A percentile compares a stretch with the other conserved stretches of the same genome.
Evolutionary conservation across 2,113 vertebrate species (phyloP).

Genomic region (Rostratula benghalensis): DNA sequence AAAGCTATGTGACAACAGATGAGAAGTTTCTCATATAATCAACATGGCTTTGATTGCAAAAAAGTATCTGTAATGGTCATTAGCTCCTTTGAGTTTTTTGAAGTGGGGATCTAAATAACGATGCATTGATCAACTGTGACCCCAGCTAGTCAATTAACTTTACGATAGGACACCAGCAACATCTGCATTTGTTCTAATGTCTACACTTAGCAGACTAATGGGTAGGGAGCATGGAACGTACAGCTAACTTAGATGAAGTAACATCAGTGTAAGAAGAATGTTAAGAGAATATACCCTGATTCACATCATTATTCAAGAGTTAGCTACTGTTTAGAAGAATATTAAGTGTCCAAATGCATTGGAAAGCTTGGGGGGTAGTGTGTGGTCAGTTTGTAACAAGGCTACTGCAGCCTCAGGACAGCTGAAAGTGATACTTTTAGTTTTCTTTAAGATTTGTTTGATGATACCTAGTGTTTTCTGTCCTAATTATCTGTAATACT

Average conservation of each 20-base stretch:
- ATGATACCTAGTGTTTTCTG: neutral
- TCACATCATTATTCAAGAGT: neutral
- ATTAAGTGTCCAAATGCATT: neutral
- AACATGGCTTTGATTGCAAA: neutral
- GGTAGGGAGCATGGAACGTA: neutral
- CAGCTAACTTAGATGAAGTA: neutral
- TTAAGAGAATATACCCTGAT: neutral
- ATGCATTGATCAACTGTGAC: neutral
- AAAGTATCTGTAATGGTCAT: neutral
- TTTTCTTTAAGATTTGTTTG: neutral
- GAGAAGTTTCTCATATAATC: neutral
- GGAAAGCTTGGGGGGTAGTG: neutral
- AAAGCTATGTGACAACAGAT: neutral
- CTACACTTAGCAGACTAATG: rapidly evolving
- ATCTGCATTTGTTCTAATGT: neutral
- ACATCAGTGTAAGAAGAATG: neutral
- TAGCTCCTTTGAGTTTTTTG: neutral
- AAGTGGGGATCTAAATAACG: neutral
- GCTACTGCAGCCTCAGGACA: neutral
- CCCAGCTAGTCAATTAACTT: neutral
- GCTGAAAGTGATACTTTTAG: neutral
- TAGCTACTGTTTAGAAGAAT: neutral
- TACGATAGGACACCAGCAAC: neutral
- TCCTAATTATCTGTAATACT: neutral
- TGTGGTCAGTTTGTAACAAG: neutral